A percentile compares a stretch with the other conserved stretches of the same genome.
These are phyloP conservation scores for Haemorhous mexicanus DNA, from an alignment of 2,113 vertebrate species.

Conservation along the genomic window DNA sequence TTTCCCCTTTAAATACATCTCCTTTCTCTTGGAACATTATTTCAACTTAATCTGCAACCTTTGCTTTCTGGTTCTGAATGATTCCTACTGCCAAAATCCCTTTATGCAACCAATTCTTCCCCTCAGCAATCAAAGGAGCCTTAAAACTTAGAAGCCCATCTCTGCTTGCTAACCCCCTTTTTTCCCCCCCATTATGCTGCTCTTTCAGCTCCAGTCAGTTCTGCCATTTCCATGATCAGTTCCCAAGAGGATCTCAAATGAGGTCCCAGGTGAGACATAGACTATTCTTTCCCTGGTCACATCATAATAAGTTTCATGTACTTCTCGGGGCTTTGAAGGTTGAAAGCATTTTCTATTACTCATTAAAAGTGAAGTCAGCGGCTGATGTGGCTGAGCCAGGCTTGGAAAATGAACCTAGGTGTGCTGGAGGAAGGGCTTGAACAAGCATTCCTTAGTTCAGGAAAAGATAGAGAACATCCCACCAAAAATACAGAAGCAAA, in stretches of 20 bases:
- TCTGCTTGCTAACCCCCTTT: not conserved
- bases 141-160: conserved; percentile 10
- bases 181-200: not conserved
- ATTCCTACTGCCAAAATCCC: not conserved
- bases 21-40: not conserved
- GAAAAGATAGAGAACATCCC: not conserved
- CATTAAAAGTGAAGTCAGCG: conserved; percentile 25
- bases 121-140: conserved; percentile 10
- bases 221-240: conserved; percentile 23
- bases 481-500: not conserved
- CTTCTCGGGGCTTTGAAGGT: conserved; percentile 31
- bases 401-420: conserved; percentile 32
- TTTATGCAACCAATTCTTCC: conserved; percentile 7
- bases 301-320: conserved; percentile 46
- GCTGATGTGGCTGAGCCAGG: not conserved
- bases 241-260: conserved; percentile 39
- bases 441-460: conserved; percentile 13
- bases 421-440: conserved; percentile 21
- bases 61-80: conserved; percentile 8
- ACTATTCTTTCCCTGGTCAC: conserved; percentile 23
- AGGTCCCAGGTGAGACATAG: conserved; percentile 5
- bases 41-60: not conserved
- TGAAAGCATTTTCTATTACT: conserved; percentile 51
- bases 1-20: not conserved
- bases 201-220: conserved; percentile 16